phyloP scores from a whole-genome alignment of 2,113 vertebrate genomes.

The Atlantisia rogersi region DNA sequence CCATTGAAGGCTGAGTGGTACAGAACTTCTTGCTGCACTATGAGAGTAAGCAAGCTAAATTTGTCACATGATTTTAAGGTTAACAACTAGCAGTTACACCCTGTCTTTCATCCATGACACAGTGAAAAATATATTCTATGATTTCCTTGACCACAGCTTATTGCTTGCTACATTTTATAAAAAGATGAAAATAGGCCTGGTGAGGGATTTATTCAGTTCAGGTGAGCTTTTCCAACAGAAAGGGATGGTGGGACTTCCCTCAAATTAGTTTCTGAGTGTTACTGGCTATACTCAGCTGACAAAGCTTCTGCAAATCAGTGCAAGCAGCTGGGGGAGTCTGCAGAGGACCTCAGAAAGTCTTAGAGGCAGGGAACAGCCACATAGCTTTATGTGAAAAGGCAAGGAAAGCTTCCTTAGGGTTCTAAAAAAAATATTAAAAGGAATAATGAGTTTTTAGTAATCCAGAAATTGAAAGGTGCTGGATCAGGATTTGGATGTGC shows the following conservation, averaged over 20 bases:
- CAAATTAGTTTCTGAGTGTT: neutral
- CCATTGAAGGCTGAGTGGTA: neutral
- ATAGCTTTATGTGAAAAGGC: fast-evolving
- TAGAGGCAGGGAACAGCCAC: neutral
- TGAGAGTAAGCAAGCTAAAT: neutral
- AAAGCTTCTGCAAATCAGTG: neutral
- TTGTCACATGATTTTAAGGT: neutral
- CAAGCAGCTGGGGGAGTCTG: neutral
- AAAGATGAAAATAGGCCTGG: neutral
- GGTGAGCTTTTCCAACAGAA: neutral
- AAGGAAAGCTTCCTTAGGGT: neutral
- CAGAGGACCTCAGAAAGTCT: neutral
- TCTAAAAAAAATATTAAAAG: neutral
- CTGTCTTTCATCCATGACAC: neutral
- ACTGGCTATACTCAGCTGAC: neutral
- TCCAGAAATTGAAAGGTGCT: neutral
- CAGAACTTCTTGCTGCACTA: neutral
- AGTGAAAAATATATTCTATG: neutral
- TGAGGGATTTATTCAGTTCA: neutral
- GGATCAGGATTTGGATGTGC: neutral
- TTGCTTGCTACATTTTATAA: neutral
- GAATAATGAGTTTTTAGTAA: neutral
- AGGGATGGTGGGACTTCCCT: neutral
- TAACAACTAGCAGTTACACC: neutral
- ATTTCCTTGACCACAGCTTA: neutral